phyloP scores from a whole-genome alignment of 2,113 vertebrate genomes.

The Cyprinodon tularosa region DNA sequence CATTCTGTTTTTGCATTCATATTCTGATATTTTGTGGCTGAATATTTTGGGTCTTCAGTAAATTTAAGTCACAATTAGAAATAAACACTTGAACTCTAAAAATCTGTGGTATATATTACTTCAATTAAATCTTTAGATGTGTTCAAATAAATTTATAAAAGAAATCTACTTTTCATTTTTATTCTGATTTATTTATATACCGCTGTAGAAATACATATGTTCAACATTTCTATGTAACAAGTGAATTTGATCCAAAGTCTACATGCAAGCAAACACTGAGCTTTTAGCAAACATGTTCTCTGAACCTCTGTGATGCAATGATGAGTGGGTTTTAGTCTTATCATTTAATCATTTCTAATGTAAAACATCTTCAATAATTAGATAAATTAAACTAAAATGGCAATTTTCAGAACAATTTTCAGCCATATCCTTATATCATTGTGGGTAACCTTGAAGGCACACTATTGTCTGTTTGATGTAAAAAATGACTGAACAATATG shows the following conservation, averaged over 20 bases:
- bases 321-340: not conserved
- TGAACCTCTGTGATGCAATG: constrained; percentile 38
- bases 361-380: not conserved
- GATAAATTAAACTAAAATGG: not conserved
- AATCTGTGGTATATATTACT: no score
- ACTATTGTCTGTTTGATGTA: not conserved
- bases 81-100: no score
- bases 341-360: not conserved
- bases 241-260: constrained; percentile 65
- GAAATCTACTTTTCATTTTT: not conserved
- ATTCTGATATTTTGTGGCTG: no score
- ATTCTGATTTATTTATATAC: not conserved
- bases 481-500: constrained; percentile 33
- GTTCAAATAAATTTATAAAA: not conserved
- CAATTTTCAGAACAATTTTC: not conserved
- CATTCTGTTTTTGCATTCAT: no score
- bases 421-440: not conserved
- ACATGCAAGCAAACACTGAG: constrained; percentile 57
- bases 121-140: no score
- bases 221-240: not conserved
- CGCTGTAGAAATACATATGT: not conserved
- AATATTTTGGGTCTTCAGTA: no score
- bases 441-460: not conserved
- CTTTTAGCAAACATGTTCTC: constrained; percentile 63
- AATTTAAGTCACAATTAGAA: no score